phyloP scores from a whole-genome alignment of 2,888 invertebrate genomes.

The Callyntrura guangdongensis region DNA sequence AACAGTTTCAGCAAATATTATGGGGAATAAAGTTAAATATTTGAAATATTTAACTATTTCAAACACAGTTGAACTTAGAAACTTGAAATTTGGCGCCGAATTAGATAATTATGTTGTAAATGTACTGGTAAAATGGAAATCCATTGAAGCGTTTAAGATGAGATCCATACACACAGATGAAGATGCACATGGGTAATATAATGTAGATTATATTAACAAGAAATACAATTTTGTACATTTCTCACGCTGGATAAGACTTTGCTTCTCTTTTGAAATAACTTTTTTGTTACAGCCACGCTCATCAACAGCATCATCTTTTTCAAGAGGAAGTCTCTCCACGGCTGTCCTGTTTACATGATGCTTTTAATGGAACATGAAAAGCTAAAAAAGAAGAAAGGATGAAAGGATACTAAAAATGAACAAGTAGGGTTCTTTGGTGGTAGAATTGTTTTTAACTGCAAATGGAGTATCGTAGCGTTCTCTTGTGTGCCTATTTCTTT shows the following conservation, averaged over 20 bases:
- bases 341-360: conserved; percentile 16
- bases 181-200: too few relatives aligned
- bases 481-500: not conserved
- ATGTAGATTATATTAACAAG: too few relatives aligned
- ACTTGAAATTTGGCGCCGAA: too few relatives aligned
- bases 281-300: conserved; percentile 47
- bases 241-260: not conserved
- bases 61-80: too few relatives aligned
- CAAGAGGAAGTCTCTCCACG: conserved; percentile 18
- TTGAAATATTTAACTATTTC: too few relatives aligned
- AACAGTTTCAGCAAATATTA: too few relatives aligned
- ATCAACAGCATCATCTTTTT: not conserved
- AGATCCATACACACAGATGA: too few relatives aligned
- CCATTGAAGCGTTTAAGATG: too few relatives aligned
- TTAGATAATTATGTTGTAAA: too few relatives aligned
- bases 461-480: not conserved
- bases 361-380: conserved; percentile 45
- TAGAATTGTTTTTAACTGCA: not conserved
- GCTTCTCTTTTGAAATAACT: conserved; percentile 35
- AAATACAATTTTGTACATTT: too few relatives aligned
- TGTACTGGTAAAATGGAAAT: too few relatives aligned
- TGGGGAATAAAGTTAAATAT: too few relatives aligned
- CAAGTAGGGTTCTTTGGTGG: not conserved
- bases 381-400: not conserved
- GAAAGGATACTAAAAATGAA: not conserved